Evolutionary conservation across 2,113 vertebrate species (phyloP).

Genomic region (Chaetodon auriga): DNA sequence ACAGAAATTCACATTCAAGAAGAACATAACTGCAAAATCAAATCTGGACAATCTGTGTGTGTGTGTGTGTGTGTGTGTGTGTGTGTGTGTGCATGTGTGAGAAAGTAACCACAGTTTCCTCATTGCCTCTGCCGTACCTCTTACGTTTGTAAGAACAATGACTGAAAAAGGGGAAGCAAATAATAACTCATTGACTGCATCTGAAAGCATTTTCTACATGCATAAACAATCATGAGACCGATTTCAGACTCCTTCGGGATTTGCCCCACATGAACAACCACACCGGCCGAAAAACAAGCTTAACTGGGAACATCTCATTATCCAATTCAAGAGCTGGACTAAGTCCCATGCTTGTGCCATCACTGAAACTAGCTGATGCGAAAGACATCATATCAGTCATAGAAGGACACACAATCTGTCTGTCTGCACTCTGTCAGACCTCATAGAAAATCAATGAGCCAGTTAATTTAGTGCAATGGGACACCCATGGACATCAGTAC

Average conservation of each 20-base stretch:
- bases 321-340: constrained; percentile 22
- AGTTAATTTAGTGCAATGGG: constrained; percentile 68
- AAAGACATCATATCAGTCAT: constrained; percentile 30
- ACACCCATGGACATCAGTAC: constrained; percentile 58
- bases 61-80: too few species aligned
- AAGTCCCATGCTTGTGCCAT: background rate
- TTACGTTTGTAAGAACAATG: constrained; percentile 3
- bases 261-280: constrained; percentile 11
- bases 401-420: constrained; percentile 39
- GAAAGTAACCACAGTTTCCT: constrained; percentile 51
- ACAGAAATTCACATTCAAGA: background rate
- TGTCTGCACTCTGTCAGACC: constrained; percentile 59
- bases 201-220: background rate
- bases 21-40: background rate
- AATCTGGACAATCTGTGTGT: too few species aligned
- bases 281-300: constrained; percentile 19
- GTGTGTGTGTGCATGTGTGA: background rate
- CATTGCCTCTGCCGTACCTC: constrained; percentile 10
- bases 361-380: constrained; percentile 30
- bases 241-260: constrained; percentile 28
- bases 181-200: background rate
- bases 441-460: constrained; percentile 77
- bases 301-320: constrained; percentile 26
- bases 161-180: constrained; percentile 33
- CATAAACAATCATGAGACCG: constrained; percentile 8